Evolutionary conservation across 2,888 invertebrate genomes (phyloP).

Genomic region (Andrena dorsata): DNA sequence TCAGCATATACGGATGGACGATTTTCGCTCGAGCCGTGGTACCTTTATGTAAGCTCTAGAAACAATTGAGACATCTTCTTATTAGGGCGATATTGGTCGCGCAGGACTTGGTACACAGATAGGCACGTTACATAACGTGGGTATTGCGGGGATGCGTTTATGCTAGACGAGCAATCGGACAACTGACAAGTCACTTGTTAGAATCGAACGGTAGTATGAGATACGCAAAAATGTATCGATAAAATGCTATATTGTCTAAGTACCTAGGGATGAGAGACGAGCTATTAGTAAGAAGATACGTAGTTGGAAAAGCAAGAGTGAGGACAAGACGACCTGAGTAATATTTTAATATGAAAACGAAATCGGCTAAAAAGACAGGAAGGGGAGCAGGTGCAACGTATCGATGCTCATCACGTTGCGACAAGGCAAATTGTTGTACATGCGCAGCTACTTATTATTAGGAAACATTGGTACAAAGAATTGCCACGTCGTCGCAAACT

Average conservation of each 20-base stretch:
- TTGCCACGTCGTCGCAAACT: slow-evolving; percentile 66
- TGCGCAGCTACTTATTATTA: slow-evolving; percentile 36
- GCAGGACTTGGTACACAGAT: too few relatives aligned
- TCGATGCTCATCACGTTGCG: background rate
- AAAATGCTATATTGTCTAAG: background rate
- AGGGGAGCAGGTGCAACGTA: background rate
- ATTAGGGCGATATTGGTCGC: background rate
- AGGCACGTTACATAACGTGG: background rate
- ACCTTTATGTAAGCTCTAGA: slow-evolving; percentile 70
- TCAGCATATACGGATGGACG: slow-evolving; percentile 69
- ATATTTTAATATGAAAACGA: background rate
- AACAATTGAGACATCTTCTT: background rate
- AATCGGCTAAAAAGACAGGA: background rate
- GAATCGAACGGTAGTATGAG: background rate
- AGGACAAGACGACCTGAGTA: too few relatives aligned
- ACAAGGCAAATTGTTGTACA: slow-evolving; percentile 17
- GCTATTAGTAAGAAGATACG: slow-evolving; percentile 23
- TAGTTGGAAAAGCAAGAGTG: background rate
- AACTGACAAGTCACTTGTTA: background rate
- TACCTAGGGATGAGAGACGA: background rate
- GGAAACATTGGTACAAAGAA: slow-evolving; percentile 1
- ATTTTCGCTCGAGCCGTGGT: slow-evolving; percentile 69
- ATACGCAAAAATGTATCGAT: background rate
- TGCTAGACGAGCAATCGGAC: background rate
- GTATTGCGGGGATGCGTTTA: background rate